A percentile compares a stretch with the other conserved stretches of the same genome.
phyloP scores from a whole-genome alignment of 1,140 invertebrate genomes.

The Steinernema feltiae region DNA sequence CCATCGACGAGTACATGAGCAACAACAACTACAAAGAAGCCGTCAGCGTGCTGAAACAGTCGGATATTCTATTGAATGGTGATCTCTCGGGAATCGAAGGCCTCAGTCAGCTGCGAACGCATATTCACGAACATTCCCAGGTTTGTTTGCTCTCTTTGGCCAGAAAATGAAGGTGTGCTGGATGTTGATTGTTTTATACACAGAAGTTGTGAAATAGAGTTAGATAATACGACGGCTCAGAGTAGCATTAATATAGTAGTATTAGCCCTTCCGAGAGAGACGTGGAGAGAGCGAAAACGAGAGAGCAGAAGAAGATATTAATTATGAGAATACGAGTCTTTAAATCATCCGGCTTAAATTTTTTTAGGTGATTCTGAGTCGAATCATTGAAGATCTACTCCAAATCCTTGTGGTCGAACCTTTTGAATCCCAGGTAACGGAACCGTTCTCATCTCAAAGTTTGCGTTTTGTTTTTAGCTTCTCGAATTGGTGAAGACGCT shows the following conservation, averaged over 20 bases:
- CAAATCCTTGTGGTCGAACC: conserved; percentile 45
- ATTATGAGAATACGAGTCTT: too few species aligned
- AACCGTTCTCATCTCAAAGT: not conserved
- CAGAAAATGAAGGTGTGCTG: too few species aligned
- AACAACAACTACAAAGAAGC: conserved; percentile 42
- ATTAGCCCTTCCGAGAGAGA: too few species aligned
- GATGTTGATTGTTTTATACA: too few species aligned
- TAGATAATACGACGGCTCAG: too few species aligned
- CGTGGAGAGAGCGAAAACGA: too few species aligned
- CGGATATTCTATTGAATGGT: conserved; percentile 46
- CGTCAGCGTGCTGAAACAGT: conserved; percentile 42
- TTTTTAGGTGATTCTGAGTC: conserved; percentile 14
- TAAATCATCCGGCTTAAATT: too few species aligned
- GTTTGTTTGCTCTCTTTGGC: too few species aligned
- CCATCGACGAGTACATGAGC: conserved; percentile 38
- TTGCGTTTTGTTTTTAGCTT: conserved; percentile 36
- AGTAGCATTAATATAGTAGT: too few species aligned
- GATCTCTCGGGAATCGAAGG: conserved; percentile 47
- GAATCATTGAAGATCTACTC: conserved; percentile 45
- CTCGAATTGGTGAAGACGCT: conserved; percentile 36
- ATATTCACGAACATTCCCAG: conserved; percentile 36
- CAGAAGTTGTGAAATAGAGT: too few species aligned
- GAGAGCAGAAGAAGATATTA: too few species aligned
- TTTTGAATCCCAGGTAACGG: conserved; percentile 50
- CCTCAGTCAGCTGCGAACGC: conserved; percentile 38